Evolutionary conservation across 1,140 invertebrate genomes (phyloP), one percentile per base, ranked within the genome.

Genomic region (Planococcus citri): DNA sequence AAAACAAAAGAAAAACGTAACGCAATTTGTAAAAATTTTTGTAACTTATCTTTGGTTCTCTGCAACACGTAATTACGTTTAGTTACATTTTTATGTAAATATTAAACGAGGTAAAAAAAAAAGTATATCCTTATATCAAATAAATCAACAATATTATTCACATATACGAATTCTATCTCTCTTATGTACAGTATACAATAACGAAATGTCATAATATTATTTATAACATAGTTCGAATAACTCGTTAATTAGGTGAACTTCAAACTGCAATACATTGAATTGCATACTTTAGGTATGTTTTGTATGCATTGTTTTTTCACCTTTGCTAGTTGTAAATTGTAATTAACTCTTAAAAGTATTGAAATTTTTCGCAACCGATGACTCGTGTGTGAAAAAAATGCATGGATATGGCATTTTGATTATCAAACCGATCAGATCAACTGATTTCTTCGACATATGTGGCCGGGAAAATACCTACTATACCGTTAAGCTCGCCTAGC

Each of bases 391-490:
- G n/a, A n/a, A n/a, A 33, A 33, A 25, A 25, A 64, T 27, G 22
- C 17, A 24, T 64, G 17, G 17, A 58, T 64, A 27, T 64, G 25
- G 60, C 60, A 22, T 60, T 60, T 60, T 6, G 20, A 25, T 4
- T n/a, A 64, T 24, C 9, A 27, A 9, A 4, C 6, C 25, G 25
- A 24, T 6, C 60, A 12, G 60, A 64, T 74, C 72, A 76, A 69
- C 76, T 75, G 2, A 83, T 77, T 74, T 84, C 82, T 82, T 94
- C 88, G 1, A 95, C 93, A 75, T 95, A 96, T 3, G 92, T 94
- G 1, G 92, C 92, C 0, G 94, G 94, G 75, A 96, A 95, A 72
- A 94, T 94, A 27, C 94, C 94, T 68, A 91, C 86, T 69, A 83
- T 82, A 27, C 92, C 92, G 71, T 89, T 85, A 60, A 93, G 83